Evolutionary conservation across 1,140 invertebrate species (phyloP).

Genomic region (Wasmannia auropunctata): DNA sequence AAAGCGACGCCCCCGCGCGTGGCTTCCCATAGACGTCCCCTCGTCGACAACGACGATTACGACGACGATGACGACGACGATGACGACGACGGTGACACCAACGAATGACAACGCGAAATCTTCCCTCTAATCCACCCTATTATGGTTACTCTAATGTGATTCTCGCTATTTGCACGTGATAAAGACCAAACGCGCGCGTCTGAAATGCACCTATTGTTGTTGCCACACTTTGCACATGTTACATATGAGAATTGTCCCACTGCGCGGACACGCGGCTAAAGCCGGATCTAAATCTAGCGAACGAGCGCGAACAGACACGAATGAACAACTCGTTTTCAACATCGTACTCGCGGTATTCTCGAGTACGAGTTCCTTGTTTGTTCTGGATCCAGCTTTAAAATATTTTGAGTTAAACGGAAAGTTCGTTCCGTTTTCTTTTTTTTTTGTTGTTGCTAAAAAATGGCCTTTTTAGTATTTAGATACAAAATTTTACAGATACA

Average conservation of each 20-base stretch:
- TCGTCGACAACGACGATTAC: not conserved
- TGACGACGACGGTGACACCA: not conserved
- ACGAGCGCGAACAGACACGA: not conserved
- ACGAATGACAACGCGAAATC: not conserved
- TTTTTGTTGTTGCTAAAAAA: too few relatives aligned
- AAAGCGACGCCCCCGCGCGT: not conserved
- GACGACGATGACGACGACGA: not conserved
- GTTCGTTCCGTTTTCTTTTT: too few relatives aligned
- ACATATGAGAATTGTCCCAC: not conserved
- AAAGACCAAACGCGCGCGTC: not conserved
- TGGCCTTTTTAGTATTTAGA: too few relatives aligned
- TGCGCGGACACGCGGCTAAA: not conserved
- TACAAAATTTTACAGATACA: too few relatives aligned
- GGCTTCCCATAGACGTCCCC: not conserved
- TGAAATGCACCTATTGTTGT: constrained; percentile 2
- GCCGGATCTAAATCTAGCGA: too few relatives aligned
- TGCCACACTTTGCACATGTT: not conserved
- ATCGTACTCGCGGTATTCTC: not conserved
- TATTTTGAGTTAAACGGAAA: too few relatives aligned
- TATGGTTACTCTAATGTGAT: constrained; percentile 1
- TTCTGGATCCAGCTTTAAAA: not conserved
- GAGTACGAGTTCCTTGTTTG: too few relatives aligned
- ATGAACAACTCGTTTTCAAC: not conserved
- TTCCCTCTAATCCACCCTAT: constrained; percentile 6
- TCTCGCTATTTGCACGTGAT: not conserved